Percentiles rank a stretch among this genome's conserved stretches.
Conservation (phyloP, 2,797 vertebrate genomes). For the Parauchenoglanis ngamensis region DNA sequence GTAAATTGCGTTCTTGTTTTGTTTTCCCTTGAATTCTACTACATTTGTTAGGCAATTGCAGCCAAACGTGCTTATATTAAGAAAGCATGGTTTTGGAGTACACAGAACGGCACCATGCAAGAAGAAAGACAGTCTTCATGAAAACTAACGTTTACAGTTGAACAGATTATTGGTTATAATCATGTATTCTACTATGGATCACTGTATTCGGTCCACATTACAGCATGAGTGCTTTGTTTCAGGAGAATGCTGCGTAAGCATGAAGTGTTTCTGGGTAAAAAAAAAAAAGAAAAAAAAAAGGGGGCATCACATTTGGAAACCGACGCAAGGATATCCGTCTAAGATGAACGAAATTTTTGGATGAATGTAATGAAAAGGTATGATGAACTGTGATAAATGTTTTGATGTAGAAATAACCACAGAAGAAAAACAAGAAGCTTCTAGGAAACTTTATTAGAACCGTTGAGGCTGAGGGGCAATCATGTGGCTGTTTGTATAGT, state of each 20-base stretch:
- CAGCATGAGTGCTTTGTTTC: neutral
- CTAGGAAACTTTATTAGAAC: no score
- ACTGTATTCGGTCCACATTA: neutral
- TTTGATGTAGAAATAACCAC: neutral
- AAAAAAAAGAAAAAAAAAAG: neutral
- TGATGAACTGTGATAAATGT: neutral
- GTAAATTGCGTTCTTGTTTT: neutral
- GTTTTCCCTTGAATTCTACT: neutral
- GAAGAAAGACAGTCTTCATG: neutral
- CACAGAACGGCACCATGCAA: conserved; percentile 20
- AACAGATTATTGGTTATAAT: neutral
- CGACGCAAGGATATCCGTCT: neutral
- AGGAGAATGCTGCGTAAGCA: neutral
- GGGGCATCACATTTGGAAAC: neutral
- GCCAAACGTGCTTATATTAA: conserved; percentile 67
- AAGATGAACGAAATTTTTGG: neutral
- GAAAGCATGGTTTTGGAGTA: conserved; percentile 35
- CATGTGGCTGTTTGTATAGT: neutral
- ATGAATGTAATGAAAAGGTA: neutral
- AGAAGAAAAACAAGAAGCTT: neutral
- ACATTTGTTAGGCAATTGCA: conserved; percentile 76
- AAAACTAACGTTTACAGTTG: neutral
- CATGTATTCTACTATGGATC: neutral
- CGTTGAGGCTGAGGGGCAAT: neutral
- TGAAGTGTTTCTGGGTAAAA: neutral